Conservation (phyloP, 2,113 vertebrate genomes). For the Pseudopipra pipra region DNA sequence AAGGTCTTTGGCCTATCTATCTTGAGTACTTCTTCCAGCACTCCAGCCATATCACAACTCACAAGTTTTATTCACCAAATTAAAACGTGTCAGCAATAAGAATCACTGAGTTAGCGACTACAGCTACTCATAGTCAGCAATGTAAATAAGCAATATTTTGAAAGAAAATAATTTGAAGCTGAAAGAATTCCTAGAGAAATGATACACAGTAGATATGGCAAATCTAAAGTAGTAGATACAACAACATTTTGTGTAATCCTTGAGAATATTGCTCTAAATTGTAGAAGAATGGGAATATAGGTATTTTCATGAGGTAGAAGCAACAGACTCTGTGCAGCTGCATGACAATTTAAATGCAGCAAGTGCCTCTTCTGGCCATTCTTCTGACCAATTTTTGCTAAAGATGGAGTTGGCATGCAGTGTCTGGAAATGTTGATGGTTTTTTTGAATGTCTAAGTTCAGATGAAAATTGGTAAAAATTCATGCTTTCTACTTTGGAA, state of each 20-base stretch:
- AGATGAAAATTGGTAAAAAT: not conserved
- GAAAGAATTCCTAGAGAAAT: not conserved
- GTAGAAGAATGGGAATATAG: not conserved
- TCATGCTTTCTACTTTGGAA: not conserved
- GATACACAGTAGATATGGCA: not conserved
- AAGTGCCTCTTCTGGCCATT: not conserved
- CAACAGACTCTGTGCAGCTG: not conserved
- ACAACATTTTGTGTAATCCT: not conserved
- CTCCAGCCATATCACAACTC: not conserved
- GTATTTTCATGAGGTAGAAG: not conserved
- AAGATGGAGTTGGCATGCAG: not conserved
- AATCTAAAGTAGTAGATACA: not conserved
- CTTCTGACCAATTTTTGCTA: not conserved
- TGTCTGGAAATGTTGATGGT: not conserved
- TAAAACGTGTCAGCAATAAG: not conserved
- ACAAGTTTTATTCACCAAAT: not conserved
- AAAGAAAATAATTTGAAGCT: not conserved
- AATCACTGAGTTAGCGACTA: not conserved
- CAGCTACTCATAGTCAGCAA: not conserved
- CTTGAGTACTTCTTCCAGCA: not conserved
- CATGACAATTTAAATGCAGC: not conserved
- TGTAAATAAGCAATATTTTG: not conserved
- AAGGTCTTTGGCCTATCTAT: not conserved
- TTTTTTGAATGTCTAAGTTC: not conserved
- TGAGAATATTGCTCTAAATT: not conserved